These are phyloP conservation scores for Raja brachyura DNA, from an alignment of 2,113 vertebrate genomes.

Conservation along the genomic window DNA sequence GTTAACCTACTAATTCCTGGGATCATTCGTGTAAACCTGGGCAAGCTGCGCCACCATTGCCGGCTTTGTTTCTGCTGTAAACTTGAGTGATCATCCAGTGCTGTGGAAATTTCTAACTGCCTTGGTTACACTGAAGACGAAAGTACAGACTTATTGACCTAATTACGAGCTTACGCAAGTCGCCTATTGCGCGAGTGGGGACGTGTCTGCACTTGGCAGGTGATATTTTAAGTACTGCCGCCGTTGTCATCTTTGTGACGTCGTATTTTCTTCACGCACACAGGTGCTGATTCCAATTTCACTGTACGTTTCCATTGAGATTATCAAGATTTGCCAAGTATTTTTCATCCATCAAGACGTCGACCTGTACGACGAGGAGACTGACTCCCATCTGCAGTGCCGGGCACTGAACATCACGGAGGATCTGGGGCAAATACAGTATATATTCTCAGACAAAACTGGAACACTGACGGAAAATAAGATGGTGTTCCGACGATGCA, in stretches of 20 bases:
- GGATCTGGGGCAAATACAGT: slow-evolving; percentile 93
- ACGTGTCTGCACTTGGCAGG: too few relatives aligned
- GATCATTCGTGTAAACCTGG: too few relatives aligned
- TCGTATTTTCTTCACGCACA: slow-evolving; percentile 37
- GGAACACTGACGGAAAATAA: slow-evolving; percentile 96
- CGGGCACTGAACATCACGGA: slow-evolving; percentile 94
- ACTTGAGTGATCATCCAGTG: too few relatives aligned
- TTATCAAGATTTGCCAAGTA: slow-evolving; percentile 94
- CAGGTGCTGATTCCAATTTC: slow-evolving; percentile 96
- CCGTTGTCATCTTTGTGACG: not conserved
- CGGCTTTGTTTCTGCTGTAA: too few relatives aligned
- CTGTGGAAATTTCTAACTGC: too few relatives aligned
- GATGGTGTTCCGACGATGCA: slow-evolving; percentile 95
- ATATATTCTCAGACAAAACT: slow-evolving; percentile 97
- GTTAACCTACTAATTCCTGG: too few relatives aligned
- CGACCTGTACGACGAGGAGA: slow-evolving; percentile 92
- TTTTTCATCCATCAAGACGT: slow-evolving; percentile 93
- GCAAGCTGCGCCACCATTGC: too few relatives aligned
- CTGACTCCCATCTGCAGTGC: slow-evolving; percentile 84
- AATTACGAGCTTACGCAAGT: too few relatives aligned
- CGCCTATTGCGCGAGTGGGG: too few relatives aligned
- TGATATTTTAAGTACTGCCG: too few relatives aligned
- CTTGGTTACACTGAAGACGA: too few relatives aligned
- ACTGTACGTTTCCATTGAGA: slow-evolving; percentile 94
- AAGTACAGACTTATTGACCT: too few relatives aligned